Percentiles rank a stretch among this genome's conserved stretches.
phyloP scores from a whole-genome alignment of 2,797 vertebrate genomes.

The Alauda arvensis region DNA sequence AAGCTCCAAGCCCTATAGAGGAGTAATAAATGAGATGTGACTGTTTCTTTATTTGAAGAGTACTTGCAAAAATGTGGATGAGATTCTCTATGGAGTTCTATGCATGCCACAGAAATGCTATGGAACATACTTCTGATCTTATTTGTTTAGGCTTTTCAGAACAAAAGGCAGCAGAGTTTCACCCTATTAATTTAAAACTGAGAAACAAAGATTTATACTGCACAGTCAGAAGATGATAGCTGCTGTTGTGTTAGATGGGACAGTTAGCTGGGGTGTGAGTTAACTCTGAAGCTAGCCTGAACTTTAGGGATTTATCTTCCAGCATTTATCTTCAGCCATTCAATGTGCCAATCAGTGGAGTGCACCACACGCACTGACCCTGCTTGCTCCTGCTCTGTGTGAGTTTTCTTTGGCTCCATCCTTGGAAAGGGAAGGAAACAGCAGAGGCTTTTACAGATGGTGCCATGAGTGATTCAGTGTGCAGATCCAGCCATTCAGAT shows the following conservation, averaged over 20 bases:
- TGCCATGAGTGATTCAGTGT: not conserved
- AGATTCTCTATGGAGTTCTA: not conserved
- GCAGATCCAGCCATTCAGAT: not conserved
- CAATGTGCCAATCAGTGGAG: not conserved
- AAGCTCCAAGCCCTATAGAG: not conserved
- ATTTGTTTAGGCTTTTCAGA: not conserved
- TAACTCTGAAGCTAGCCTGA: not conserved
- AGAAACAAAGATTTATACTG: not conserved
- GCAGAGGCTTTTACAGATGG: not conserved
- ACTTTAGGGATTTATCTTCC: not conserved
- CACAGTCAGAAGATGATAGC: not conserved
- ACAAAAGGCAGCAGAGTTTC: not conserved
- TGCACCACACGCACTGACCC: not conserved
- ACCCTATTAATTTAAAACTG: not conserved
- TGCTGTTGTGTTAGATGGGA: not conserved
- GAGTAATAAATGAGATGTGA: not conserved
- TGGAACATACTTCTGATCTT: not conserved
- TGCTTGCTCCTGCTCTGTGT: not conserved
- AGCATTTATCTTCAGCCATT: not conserved
- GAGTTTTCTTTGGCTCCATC: not conserved
- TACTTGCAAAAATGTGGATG: not conserved
- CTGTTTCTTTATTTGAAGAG: not conserved
- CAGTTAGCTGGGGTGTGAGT: not conserved
- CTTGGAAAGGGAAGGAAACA: not conserved
- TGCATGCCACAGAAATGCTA: not conserved